phyloP scores from a whole-genome alignment of 2,797 vertebrate genomes.

The Smutsia temminckii region DNA sequence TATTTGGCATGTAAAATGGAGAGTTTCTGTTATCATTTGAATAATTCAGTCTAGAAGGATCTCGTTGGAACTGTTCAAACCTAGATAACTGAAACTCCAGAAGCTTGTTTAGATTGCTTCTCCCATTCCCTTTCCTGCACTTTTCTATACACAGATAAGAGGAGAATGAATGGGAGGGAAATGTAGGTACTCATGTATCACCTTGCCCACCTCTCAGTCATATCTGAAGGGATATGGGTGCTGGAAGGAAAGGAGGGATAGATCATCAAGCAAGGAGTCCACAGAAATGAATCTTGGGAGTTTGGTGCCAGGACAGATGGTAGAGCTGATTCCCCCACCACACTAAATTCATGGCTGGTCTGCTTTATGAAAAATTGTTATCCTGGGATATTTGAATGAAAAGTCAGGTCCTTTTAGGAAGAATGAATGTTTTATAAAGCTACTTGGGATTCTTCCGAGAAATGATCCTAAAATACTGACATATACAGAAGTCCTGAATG shows the following conservation, averaged over 20 bases:
- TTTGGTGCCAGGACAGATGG: background rate
- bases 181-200: background rate
- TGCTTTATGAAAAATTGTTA: background rate
- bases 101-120: background rate
- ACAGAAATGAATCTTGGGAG: slow-evolving; percentile 19
- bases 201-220: background rate
- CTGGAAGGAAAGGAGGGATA: background rate
- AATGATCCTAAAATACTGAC: background rate
- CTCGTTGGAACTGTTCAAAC: background rate
- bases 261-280: background rate
- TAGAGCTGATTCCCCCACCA: background rate
- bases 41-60: background rate
- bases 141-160: background rate
- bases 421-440: slow-evolving; percentile 13
- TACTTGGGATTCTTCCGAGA: slow-evolving; percentile 27
- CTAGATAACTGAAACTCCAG: background rate
- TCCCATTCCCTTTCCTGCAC: background rate
- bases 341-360: background rate
- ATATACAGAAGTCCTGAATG: background rate
- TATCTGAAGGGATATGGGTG: slow-evolving; percentile 2
- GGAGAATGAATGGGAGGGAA: background rate
- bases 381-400: background rate
- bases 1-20: background rate
- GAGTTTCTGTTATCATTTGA: background rate
- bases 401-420: slow-evolving; percentile 12